phyloP scores from a whole-genome alignment of 1,140 invertebrate species.

The Brachionus angularis region DNA sequence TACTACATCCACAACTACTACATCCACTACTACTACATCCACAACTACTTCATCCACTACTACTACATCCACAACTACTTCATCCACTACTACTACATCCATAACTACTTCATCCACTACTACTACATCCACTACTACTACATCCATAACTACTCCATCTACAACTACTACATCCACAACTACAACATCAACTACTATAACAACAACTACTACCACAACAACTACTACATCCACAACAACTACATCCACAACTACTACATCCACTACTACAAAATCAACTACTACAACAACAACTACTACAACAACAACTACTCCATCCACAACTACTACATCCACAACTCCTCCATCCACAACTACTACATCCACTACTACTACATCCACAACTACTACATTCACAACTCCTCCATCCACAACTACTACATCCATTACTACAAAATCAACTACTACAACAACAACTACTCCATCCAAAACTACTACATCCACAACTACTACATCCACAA shows the following conservation, averaged over 20 bases:
- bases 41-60: background rate
- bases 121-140: background rate
- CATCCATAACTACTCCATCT: background rate
- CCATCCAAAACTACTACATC: background rate
- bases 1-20: background rate
- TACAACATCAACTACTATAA: background rate
- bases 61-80: background rate
- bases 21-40: background rate
- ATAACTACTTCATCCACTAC: background rate
- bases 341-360: background rate
- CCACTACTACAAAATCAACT: background rate
- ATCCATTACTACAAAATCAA: background rate
- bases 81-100: background rate
- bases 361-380: background rate
- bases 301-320: background rate
- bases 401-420: background rate
- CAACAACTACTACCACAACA: background rate
- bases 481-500: background rate
- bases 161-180: background rate
- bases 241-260: background rate
- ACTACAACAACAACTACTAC: background rate
- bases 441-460: background rate
- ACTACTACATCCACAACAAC: conserved; percentile 8
- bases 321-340: background rate
- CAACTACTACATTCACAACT: background rate